Conservation (phyloP, 2,113 vertebrate genomes). For the Megalops atlanticus region DNA sequence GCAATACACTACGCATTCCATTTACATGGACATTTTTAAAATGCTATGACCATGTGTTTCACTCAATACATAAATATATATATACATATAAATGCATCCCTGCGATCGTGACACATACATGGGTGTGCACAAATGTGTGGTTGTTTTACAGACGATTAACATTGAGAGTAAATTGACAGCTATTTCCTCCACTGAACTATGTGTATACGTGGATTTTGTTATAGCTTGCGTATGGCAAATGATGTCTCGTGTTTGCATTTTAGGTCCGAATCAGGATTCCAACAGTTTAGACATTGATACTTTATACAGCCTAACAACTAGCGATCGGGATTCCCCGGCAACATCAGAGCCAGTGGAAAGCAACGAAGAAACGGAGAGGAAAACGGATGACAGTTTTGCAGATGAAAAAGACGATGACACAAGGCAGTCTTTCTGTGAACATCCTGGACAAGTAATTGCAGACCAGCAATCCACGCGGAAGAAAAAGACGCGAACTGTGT, state of each 20-base stretch:
- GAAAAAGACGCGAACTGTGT: conserved; percentile 86
- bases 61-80: too few species aligned
- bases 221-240: neutral
- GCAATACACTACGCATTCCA: too few species aligned
- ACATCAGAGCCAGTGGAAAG: conserved; percentile 60
- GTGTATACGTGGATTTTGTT: neutral
- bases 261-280: conserved; percentile 41
- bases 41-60: too few species aligned
- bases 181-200: neutral
- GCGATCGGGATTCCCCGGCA: conserved; percentile 74
- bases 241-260: neutral
- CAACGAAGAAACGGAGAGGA: conserved; percentile 52
- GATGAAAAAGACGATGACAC: conserved; percentile 47
- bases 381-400: conserved; percentile 35
- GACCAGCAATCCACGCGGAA: conserved; percentile 61
- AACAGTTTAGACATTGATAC: conserved; percentile 17
- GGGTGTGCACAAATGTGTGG: too few species aligned
- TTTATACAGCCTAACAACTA: conserved; percentile 49
- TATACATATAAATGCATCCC: too few species aligned
- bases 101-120: too few species aligned
- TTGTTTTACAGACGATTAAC: too few species aligned
- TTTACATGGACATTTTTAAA: too few species aligned
- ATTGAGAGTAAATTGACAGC: too few species aligned
- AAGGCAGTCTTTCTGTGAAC: conserved; percentile 35
- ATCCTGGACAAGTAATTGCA: conserved; percentile 41